Evolutionary conservation across 2,888 invertebrate species (phyloP), one percentile per base, ranked within the genome.

Genomic region (Apamea anceps): DNA sequence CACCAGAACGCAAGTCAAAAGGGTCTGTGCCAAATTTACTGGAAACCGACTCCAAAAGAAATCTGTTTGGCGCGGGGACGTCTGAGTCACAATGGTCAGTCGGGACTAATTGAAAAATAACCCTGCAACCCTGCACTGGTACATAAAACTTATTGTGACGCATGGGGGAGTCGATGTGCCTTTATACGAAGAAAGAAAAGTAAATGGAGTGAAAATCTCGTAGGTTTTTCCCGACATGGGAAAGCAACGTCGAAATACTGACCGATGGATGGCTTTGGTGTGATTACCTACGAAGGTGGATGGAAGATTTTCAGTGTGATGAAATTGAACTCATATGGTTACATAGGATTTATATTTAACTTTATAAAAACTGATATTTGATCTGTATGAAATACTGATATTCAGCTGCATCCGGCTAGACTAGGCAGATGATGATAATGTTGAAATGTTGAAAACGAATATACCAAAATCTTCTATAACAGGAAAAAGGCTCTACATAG

Each of bases 1-100:
- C 51, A 85, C 75, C 72, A 77, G n/a, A 21, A 15, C 32, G 57
- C 45, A 78, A 77, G 42, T 68, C 74, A 71, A 79, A 85, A 85
- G 87, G 88, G 85, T 85, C 85, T 82, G 91, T 90, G 91, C 88
- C 91, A 92, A 94, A 94, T 93, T 92, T 91, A 92, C 89, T 91
- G 92, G 92, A 93, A 94, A 91, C 86, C 84, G 83, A 91, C 91
- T 90, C 91, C 91, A 92, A 93, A 94, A 92, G 92, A 90, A 93
- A 92, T 92, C 91, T 90, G 87, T 91, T 91, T 90, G 88, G 88
- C 76, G 85, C 79, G 76, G 85, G 82, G 80, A 84, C 84, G 87
- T 86, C 88, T 82, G 81, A 81, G 73, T 80, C 81, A 81, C 85
- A 86, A 87, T 86, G 90, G 91, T 88, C 90, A 90, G 83, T 80